Evolutionary conservation across 1,140 invertebrate species (phyloP), one percentile per base, ranked within the genome.

Genomic region (Probaryconus sp.): DNA sequence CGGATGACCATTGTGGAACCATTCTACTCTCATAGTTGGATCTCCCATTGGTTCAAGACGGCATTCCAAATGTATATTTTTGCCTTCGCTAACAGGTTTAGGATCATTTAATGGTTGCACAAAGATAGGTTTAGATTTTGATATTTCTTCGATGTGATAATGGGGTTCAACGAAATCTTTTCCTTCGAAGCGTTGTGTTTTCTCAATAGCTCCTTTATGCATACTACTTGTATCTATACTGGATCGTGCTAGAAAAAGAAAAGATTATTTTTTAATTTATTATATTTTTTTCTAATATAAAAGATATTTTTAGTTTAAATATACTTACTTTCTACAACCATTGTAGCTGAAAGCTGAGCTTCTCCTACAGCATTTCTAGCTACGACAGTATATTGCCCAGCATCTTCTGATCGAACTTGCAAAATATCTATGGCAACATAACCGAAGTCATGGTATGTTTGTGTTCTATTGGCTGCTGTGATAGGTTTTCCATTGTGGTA

Each of bases 11-110:
- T 98, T 97, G 67, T 95, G 94, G 89, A 94, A 97, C 96, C 96
- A 98, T 88, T 98, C 96, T 2, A 98, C 95, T 79, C 94, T 90
- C 94, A 98, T 96, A 0, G 95, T 96, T n/a, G 96, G 96, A 88
- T 98, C 96, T 16, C 94, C 95, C 92, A 96, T 96, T 0, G 96
- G 96, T 84, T 98, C 96, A 51, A 98, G 86, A 35, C 95, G 90
- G 76, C 95, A 95, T 84, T 97, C 95, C 35, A 97, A 86, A 79
- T 97, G 96, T 81, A 97, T 94, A 79, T 96, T 96, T 83, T 94
- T 95, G 18, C 96, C 96, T 88, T 98, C 96, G 73, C 91, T 92
- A 2, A 96, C 89, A n/a, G 94, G 93, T 80, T 92, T 91, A 6
- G 93, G 92, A 75, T 96, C 94, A 24, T 90, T 92, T 5, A 97